Evolutionary conservation across 2,888 invertebrate species (phyloP).

Genomic region (Caenorhabditis angaria): DNA sequence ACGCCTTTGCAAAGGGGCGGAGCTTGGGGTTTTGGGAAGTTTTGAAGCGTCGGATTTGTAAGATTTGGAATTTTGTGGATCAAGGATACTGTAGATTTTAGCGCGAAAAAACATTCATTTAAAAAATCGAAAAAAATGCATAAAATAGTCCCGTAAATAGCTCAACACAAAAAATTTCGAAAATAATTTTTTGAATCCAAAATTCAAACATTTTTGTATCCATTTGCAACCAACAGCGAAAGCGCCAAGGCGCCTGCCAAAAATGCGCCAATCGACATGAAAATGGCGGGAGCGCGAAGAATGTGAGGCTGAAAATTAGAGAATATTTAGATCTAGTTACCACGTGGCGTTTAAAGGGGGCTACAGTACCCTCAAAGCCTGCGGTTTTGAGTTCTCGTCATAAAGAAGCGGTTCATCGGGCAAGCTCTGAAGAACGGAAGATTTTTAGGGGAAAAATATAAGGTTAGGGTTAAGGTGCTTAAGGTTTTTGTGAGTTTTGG

Average conservation of each 20-base stretch:
- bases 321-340: background rate
- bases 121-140: no score
- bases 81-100: no score
- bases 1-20: no score
- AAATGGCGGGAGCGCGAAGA: conserved; percentile 30
- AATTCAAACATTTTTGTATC: conserved; percentile 35
- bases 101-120: no score
- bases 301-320: conserved; percentile 41
- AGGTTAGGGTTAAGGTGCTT: no score
- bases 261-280: conserved; percentile 47
- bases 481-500: no score
- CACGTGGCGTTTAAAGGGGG: background rate
- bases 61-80: no score
- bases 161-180: no score
- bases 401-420: background rate
- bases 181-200: conserved; percentile 1
- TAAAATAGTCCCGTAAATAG: no score
- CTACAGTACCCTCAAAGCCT: conserved; percentile 25
- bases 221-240: conserved; percentile 45
- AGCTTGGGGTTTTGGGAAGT: no score
- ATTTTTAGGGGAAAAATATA: no score
- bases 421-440: background rate
- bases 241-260: conserved; percentile 38
- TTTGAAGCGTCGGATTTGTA: no score
- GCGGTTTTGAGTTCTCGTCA: conserved; percentile 25